Base-by-base conservation (phyloP, 2,113 vertebrate species). In the Melanotaenia duboulayi region DNA sequence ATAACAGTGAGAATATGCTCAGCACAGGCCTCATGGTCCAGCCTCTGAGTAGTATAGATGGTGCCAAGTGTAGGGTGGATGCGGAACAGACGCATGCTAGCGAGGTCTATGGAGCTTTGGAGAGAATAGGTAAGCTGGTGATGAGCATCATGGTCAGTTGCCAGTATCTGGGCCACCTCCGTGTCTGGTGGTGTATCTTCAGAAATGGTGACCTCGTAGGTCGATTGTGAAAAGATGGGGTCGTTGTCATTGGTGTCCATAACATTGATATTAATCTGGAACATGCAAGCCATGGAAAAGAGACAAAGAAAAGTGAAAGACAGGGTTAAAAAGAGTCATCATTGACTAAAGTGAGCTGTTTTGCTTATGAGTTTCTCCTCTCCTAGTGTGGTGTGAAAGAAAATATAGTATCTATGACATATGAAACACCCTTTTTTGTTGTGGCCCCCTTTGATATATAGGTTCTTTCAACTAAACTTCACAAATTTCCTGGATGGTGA, bases 221-320 rank as follows among this genome's bases (percentile, higher is more conserved):
- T 94, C 0, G 95, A 89, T 62, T 99, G 96, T 72, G 96, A 97
- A 91, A 99, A 99, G 83, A 97, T 89, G 1, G 98, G 97, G 35
- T 95, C 92, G 0, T 99, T 99, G 92, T 99, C 98, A 12, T 99
- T 99, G 89, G 95, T 96, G 94, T 99, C 98, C 86, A 98, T 75
- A 25, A 99, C 95, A 65, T 91, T 96, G 87, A 99, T 95, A 78
- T 96, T 93, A 76, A 99, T 96, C 98, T 99, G 68, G 1, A 81
- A 86, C 23, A 52, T 81, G 72, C 69, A 76, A 56, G 74, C 12
- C 37, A 58, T 56, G 35, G 39, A 54, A 6, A 69, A 76, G 23
- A 48, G 46, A 51, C 57, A 63, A 59, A 49, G 5, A 13, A 24
- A n/a, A 44, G 24, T 57, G 23, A n/a, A 51, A 25, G 63, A 22